phyloP scores from a whole-genome alignment of 2,888 invertebrate species.

The Thyatira batis region DNA sequence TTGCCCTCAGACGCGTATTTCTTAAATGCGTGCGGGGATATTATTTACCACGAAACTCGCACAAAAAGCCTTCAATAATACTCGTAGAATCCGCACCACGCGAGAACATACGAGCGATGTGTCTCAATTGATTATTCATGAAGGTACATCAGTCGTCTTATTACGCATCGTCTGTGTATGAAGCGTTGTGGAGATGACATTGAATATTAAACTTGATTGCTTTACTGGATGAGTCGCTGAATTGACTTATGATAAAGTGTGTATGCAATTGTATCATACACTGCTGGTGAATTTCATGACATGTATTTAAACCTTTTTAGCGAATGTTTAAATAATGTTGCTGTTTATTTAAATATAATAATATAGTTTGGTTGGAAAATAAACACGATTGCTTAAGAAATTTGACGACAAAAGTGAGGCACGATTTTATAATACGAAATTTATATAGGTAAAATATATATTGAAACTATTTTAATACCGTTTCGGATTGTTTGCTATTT shows the following conservation, averaged over 20 bases:
- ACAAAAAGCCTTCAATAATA: slow-evolving; percentile 30
- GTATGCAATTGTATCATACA: no score
- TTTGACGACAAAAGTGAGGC: no score
- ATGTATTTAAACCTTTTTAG: no score
- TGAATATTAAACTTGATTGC: not conserved
- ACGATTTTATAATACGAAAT: no score
- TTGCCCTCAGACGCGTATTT: not conserved
- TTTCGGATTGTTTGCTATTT: no score
- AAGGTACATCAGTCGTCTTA: slow-evolving; percentile 31
- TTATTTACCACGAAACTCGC: slow-evolving; percentile 2
- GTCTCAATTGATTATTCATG: slow-evolving; percentile 51
- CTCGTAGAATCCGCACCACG: slow-evolving; percentile 29
- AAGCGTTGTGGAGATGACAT: not conserved
- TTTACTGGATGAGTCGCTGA: not conserved
- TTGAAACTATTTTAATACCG: no score
- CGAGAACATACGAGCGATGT: slow-evolving; percentile 35
- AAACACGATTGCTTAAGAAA: no score
- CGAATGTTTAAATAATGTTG: no score
- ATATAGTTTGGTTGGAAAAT: no score
- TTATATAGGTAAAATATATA: no score
- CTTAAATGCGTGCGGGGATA: not conserved
- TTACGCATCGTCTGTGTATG: slow-evolving; percentile 14
- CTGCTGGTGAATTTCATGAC: no score
- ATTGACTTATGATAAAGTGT: not conserved
- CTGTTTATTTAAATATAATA: no score